Conservation (phyloP, 2,888 invertebrate species). For the Seira musarum region DNA sequence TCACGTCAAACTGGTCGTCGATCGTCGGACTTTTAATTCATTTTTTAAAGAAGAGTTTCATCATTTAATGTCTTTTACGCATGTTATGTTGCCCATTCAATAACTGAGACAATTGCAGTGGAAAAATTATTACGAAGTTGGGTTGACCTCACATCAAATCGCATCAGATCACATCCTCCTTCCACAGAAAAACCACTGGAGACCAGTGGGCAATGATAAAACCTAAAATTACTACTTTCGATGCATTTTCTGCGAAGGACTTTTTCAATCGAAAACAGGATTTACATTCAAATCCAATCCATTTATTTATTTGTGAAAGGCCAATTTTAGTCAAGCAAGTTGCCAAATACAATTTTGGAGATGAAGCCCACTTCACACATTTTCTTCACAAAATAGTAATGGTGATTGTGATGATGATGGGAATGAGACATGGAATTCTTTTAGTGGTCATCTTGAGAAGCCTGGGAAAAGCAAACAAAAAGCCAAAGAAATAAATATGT, state of each 20-base stretch:
- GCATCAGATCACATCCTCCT: constrained; percentile 20
- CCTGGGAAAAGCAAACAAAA: constrained; percentile 63
- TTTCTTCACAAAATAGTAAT: background rate
- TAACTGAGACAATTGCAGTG: no score
- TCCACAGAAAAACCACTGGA: constrained; percentile 46
- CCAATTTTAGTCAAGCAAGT: background rate
- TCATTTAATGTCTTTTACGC: no score
- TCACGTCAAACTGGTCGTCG: background rate
- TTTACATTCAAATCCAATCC: background rate
- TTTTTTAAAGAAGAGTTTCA: background rate
- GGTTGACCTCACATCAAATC: constrained; percentile 37
- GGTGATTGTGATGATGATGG: background rate
- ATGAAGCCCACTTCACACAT: constrained; percentile 34
- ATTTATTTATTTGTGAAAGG: background rate
- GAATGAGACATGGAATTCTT: background rate
- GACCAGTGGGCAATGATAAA: constrained; percentile 38
- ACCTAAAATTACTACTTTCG: no score
- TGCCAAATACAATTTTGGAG: constrained; percentile 29
- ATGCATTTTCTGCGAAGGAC: background rate
- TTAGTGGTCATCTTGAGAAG: constrained; percentile 38
- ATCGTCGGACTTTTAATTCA: background rate
- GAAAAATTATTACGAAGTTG: no score
- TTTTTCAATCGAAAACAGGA: background rate
- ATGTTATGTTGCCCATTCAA: no score
- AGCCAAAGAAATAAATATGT: constrained; percentile 19